A percentile compares a stretch with the other conserved stretches of the same genome.
These are phyloP conservation scores for Erebia epiphron DNA, from an alignment of 2,888 invertebrate genomes.

Conservation along the genomic window DNA sequence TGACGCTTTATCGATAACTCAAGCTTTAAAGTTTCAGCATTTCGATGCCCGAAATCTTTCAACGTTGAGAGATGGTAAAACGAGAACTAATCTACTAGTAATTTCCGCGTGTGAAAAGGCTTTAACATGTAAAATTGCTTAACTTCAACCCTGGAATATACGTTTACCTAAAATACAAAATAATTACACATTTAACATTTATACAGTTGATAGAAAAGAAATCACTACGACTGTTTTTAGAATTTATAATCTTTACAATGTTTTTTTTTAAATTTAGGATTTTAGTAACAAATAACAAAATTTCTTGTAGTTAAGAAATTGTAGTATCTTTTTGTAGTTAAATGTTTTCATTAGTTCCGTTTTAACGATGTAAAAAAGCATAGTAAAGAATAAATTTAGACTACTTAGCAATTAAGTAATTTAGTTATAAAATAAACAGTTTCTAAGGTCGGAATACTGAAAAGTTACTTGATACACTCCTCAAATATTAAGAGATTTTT, in stretches of 20 bases:
- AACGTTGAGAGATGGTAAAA: too few relatives aligned
- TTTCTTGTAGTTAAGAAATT: neutral
- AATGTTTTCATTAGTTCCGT: neutral
- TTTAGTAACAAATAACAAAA: neutral
- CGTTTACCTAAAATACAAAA: conserved; percentile 27
- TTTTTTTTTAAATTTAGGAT: conserved; percentile 15
- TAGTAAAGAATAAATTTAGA: conserved; percentile 11
- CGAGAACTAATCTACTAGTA: too few relatives aligned
- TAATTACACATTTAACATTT: conserved; percentile 30
- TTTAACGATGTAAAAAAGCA: conserved; percentile 5
- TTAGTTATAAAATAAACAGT: conserved; percentile 2
- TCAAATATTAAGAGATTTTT: neutral
- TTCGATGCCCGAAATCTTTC: too few relatives aligned
- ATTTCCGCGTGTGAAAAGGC: neutral
- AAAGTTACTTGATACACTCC: neutral
- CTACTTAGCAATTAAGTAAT: conserved; percentile 16
- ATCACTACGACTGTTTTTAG: conserved; percentile 3
- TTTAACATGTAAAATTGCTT: conserved; percentile 31
- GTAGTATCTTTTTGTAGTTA: neutral
- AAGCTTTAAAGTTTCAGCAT: too few relatives aligned
- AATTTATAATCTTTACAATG: conserved; percentile 2
- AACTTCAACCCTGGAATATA: conserved; percentile 26
- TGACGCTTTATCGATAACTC: too few relatives aligned
- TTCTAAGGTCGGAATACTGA: neutral
- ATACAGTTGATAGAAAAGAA: conserved; percentile 28